A percentile compares a stretch with the other conserved stretches of the same genome.
Evolutionary conservation across 1,140 invertebrate species (phyloP).

Genomic region (Apis florea): DNA sequence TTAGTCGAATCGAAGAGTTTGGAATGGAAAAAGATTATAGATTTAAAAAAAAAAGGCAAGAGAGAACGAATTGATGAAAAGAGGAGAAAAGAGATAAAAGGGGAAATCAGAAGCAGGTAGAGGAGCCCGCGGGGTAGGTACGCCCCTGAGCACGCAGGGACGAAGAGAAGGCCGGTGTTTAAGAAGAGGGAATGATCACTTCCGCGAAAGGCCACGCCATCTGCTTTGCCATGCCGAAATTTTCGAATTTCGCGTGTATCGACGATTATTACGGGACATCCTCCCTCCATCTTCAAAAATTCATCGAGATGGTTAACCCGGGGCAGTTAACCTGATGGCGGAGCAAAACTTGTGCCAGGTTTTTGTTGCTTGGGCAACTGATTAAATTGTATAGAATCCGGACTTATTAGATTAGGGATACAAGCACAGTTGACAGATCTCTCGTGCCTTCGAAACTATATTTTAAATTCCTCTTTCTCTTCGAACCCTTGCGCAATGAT

Average conservation of each 20-base stretch:
- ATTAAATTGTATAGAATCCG: neutral
- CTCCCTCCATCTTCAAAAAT: neutral
- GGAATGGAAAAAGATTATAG: neutral
- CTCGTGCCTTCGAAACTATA: neutral
- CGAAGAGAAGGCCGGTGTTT: conserved; percentile 45
- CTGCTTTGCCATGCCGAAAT: conserved; percentile 58
- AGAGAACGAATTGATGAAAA: neutral
- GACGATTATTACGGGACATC: conserved; percentile 47
- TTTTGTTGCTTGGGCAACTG: neutral
- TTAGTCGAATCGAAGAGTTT: neutral
- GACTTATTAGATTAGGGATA: conserved; percentile 7
- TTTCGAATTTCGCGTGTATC: conserved; percentile 48
- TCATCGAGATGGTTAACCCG: conserved; percentile 8
- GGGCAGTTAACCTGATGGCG: neutral
- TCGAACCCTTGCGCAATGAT: neutral
- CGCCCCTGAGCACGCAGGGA: conserved; percentile 62
- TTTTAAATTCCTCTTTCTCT: neutral
- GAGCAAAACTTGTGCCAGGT: conserved; percentile 4
- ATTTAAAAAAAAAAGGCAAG: neutral
- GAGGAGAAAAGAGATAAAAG: neutral
- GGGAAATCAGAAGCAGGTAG: conserved; percentile 4
- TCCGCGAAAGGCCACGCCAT: conserved; percentile 61
- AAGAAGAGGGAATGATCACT: conserved; percentile 52
- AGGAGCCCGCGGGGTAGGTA: conserved; percentile 52
- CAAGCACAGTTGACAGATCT: conserved; percentile 34